Evolutionary conservation across 1,140 invertebrate species (phyloP).

Genomic region (Hyles euphorbiae): DNA sequence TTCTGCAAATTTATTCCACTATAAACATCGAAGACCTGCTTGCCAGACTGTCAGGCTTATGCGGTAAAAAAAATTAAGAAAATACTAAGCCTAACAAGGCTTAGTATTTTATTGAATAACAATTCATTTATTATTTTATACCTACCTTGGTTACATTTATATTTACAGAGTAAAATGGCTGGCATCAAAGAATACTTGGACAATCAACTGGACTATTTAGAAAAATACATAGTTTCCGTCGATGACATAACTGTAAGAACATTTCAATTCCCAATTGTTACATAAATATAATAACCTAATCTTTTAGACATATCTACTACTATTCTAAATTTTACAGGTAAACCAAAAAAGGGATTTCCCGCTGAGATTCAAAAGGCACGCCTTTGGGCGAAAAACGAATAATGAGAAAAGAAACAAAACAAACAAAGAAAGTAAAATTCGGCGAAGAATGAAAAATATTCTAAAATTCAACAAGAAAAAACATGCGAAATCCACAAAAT

Average conservation of each 20-base stretch:
- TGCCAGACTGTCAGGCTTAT: too few species aligned
- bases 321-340: background rate
- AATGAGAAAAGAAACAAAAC: background rate
- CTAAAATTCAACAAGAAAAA: slow-evolving; percentile 34
- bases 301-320: too few species aligned
- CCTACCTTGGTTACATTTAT: too few species aligned
- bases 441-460: slow-evolving; percentile 12
- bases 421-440: slow-evolving; percentile 5
- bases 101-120: too few species aligned
- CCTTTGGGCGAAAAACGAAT: slow-evolving; percentile 3
- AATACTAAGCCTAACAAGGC: too few species aligned
- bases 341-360: slow-evolving; percentile 5
- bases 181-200: slow-evolving; percentile 51
- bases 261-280: too few species aligned
- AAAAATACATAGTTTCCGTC: background rate
- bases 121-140: too few species aligned
- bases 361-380: slow-evolving; percentile 19
- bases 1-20: too few species aligned
- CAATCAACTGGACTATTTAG: slow-evolving; percentile 36
- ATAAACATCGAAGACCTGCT: too few species aligned
- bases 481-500: slow-evolving; percentile 28
- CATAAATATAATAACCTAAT: too few species aligned
- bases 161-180: slow-evolving; percentile 53
- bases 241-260: slow-evolving; percentile 1
- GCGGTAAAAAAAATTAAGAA: too few species aligned